Conservation (phyloP, 2,797 vertebrate species). For the Cirrhinus mrigala region DNA sequence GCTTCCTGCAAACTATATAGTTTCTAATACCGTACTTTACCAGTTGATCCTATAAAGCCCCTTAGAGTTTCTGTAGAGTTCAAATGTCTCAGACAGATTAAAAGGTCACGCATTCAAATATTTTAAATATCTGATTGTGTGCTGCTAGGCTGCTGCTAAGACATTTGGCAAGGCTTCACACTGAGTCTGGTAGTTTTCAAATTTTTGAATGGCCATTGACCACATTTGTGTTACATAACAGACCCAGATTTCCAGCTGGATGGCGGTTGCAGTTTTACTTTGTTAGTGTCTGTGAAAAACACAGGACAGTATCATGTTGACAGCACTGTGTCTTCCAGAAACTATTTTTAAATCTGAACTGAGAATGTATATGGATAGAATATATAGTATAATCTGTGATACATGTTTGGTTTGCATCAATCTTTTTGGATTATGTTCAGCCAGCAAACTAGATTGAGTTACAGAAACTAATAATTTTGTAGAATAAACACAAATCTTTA, state of each 20-base stretch:
- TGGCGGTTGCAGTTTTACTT: conserved; percentile 2
- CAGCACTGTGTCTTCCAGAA: neutral
- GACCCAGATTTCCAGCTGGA: conserved; percentile 25
- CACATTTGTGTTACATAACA: conserved; percentile 35
- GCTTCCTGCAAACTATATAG: neutral
- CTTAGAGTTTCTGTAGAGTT: neutral
- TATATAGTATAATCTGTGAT: neutral
- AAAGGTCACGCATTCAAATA: neutral
- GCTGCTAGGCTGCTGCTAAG: neutral
- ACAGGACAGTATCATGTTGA: neutral
- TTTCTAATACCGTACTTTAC: neutral
- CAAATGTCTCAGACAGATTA: neutral
- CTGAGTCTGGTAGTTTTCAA: neutral
- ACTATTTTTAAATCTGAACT: conserved; percentile 7
- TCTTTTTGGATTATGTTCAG: neutral
- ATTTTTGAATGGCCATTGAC: conserved; percentile 34
- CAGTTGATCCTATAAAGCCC: neutral
- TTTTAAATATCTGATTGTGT: conserved; percentile 1
- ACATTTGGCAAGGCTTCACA: conserved; percentile 8
- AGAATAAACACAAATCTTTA: neutral
- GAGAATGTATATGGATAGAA: neutral
- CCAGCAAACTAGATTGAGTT: neutral
- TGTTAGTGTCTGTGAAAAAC: conserved; percentile 16
- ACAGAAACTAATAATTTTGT: neutral
- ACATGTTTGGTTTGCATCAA: neutral